Evolutionary conservation across 2,797 vertebrate species (phyloP).

Genomic region (Hyperoplus lanceolatus): DNA sequence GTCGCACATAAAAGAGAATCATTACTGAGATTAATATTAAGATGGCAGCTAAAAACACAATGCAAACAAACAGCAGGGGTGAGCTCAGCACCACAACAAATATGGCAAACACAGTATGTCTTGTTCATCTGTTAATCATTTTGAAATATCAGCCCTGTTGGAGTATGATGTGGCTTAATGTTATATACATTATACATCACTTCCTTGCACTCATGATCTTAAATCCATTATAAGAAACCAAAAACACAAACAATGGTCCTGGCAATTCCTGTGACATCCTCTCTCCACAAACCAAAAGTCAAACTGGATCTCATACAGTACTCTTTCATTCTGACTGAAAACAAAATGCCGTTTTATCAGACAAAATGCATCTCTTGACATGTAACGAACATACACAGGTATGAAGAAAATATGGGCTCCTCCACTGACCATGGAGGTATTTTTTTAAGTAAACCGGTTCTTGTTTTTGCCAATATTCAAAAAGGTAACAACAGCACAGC

Average conservation of each 20-base stretch:
- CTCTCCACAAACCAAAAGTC: neutral
- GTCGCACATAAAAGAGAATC: constrained; percentile 2
- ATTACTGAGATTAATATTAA: neutral
- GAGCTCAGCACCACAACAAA: constrained; percentile 1
- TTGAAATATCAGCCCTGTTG: neutral
- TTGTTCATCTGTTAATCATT: neutral
- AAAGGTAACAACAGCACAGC: constrained; percentile 7
- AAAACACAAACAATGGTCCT: neutral
- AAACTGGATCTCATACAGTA: neutral
- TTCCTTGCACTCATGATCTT: neutral
- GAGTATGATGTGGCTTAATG: constrained; percentile 1
- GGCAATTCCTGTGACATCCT: neutral
- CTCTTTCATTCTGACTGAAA: neutral
- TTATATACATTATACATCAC: neutral
- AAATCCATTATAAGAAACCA: neutral
- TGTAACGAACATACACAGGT: too few relatives aligned
- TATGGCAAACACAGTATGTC: constrained; percentile 12
- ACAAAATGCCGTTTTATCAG: too few relatives aligned
- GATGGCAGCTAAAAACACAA: neutral
- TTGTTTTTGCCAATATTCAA: too few relatives aligned
- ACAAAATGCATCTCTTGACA: neutral
- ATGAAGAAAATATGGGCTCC: too few relatives aligned
- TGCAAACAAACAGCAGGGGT: neutral
- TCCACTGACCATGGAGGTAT: too few relatives aligned
- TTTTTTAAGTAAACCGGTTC: too few relatives aligned